Conservation (phyloP, 2,888 invertebrate genomes). For the Oeneis ivallda region DNA sequence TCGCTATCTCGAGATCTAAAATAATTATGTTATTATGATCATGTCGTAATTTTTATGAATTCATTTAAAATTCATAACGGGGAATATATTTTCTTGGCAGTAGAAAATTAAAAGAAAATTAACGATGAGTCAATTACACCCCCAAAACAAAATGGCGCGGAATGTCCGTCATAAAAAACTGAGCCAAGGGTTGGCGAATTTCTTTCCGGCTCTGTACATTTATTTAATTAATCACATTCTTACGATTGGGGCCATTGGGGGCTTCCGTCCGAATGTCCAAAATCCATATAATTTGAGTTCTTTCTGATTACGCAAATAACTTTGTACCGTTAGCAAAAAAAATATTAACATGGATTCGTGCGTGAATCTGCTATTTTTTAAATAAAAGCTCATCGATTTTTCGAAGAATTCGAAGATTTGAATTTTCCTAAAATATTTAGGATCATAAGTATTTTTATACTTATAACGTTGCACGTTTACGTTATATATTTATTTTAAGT, state of each 20-base stretch:
- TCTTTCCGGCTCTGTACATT: constrained; percentile 74
- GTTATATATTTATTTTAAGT: too few species aligned
- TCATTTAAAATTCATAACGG: constrained; percentile 27
- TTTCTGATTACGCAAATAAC: constrained; percentile 41
- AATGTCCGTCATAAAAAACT: constrained; percentile 71
- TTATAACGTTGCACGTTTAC: too few species aligned
- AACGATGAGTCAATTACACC: constrained; percentile 73
- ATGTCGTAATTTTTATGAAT: constrained; percentile 27
- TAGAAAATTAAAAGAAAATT: constrained; percentile 64
- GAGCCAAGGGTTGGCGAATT: constrained; percentile 73
- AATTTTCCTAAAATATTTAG: not conserved
- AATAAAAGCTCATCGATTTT: not conserved
- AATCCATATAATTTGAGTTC: constrained; percentile 71
- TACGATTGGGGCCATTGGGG: constrained; percentile 72
- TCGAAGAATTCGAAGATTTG: too few species aligned
- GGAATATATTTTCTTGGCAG: constrained; percentile 42
- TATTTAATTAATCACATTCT: constrained; percentile 81
- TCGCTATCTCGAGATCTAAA: constrained; percentile 25
- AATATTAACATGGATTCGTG: not conserved
- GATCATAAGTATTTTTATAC: too few species aligned
- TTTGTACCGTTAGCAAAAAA: constrained; percentile 14
- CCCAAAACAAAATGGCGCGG: constrained; percentile 65
- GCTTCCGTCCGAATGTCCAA: constrained; percentile 70
- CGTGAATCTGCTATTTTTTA: not conserved
- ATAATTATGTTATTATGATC: constrained; percentile 15